Percentiles rank a stretch among this genome's conserved stretches.
Conservation (phyloP, 2,797 vertebrate species). For the Coluber constrictor region DNA sequence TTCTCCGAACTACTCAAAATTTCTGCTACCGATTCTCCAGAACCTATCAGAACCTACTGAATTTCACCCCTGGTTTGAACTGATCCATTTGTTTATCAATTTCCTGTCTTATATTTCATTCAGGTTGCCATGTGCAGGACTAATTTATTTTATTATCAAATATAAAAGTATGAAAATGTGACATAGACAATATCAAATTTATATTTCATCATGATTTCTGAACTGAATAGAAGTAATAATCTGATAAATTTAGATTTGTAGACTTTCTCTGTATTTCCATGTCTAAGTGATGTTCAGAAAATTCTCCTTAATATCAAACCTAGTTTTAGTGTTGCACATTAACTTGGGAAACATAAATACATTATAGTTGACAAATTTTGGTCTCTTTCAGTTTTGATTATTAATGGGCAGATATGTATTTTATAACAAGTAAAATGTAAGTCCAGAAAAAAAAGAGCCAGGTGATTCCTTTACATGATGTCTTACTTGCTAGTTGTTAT, state of each 20-base stretch:
- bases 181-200: neutral
- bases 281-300: neutral
- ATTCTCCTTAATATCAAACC: neutral
- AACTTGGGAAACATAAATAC: too few species aligned
- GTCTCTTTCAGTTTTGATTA: neutral
- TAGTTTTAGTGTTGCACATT: neutral
- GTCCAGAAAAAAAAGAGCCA: neutral
- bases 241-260: neutral
- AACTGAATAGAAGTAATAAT: neutral
- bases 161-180: neutral
- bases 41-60: too few species aligned
- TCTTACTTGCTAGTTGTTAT: neutral
- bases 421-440: neutral
- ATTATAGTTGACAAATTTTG: neutral
- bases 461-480: neutral
- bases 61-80: too few species aligned
- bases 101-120: neutral
- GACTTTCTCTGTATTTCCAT: neutral
- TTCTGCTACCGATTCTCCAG: too few species aligned
- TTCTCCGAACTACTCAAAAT: too few species aligned
- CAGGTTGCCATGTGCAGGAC: neutral
- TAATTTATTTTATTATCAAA: neutral
- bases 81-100: neutral
- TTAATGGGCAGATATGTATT: neutral
- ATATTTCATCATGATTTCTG: neutral